Evolutionary conservation across 2,888 invertebrate species (phyloP).

Genomic region (Trichogramma dendrolimi): DNA sequence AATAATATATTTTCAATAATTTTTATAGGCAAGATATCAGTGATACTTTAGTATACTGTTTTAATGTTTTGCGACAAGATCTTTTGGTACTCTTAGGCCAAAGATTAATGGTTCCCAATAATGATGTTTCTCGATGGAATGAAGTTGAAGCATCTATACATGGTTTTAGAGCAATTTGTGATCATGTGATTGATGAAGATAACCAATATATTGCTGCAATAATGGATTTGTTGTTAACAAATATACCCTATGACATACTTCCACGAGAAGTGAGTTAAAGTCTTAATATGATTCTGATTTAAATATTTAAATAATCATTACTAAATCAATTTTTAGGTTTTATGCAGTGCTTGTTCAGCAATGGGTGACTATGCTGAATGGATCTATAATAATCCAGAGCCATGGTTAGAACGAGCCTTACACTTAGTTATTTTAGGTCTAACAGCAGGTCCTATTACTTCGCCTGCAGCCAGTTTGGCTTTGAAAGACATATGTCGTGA

Average conservation of each 20-base stretch:
- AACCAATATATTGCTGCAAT: constrained; percentile 55
- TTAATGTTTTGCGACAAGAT: constrained; percentile 71
- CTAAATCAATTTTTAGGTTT: constrained; percentile 34
- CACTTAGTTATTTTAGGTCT: constrained; percentile 68
- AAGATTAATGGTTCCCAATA: constrained; percentile 59
- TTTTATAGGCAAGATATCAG: constrained; percentile 84
- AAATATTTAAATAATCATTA: not conserved
- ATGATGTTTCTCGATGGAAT: constrained; percentile 56
- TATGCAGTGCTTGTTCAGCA: constrained; percentile 44
- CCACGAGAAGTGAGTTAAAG: constrained; percentile 40
- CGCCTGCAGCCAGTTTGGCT: constrained; percentile 80
- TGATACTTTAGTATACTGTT: constrained; percentile 84
- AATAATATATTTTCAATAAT: constrained; percentile 11
- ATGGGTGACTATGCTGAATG: constrained; percentile 80
- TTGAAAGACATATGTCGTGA: constrained; percentile 82
- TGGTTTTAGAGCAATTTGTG: constrained; percentile 56
- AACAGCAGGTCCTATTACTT: constrained; percentile 60
- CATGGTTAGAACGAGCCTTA: constrained; percentile 62
- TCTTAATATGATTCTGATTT: not conserved
- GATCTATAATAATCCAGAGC: constrained; percentile 69
- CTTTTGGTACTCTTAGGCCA: constrained; percentile 68
- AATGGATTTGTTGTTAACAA: constrained; percentile 44
- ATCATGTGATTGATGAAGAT: constrained; percentile 52
- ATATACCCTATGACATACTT: constrained; percentile 45
- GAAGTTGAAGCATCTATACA: constrained; percentile 56